Percentiles rank a stretch among this genome's conserved stretches.
phyloP scores from a whole-genome alignment of 2,113 vertebrate genomes.

The Psettodes erumei region DNA sequence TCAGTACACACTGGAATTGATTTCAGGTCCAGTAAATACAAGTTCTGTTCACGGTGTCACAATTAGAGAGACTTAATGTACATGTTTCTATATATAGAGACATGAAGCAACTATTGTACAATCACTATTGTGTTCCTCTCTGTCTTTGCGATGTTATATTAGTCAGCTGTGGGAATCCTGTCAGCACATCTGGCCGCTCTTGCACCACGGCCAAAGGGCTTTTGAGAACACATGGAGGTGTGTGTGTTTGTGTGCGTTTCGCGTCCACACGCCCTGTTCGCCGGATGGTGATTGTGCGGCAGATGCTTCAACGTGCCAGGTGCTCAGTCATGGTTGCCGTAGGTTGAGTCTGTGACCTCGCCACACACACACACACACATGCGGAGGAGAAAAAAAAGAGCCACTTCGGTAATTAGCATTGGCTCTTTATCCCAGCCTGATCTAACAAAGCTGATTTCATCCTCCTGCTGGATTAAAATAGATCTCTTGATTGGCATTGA shows the following conservation, averaged over 20 bases:
- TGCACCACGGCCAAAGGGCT: constrained; percentile 44
- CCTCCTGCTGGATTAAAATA: constrained; percentile 38
- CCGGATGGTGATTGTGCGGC: constrained; percentile 32
- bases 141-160: constrained; percentile 27
- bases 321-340: constrained; percentile 39
- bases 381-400: constrained; percentile 18
- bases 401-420: constrained; percentile 52
- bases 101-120: neutral
- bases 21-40: neutral
- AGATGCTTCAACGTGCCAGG: constrained; percentile 42
- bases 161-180: constrained; percentile 36
- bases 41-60: neutral
- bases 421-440: constrained; percentile 23
- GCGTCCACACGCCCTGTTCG: constrained; percentile 18
- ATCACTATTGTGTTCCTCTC: constrained; percentile 10
- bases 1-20: neutral
- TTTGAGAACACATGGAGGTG: constrained; percentile 19
- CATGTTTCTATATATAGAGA: neutral
- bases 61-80: neutral
- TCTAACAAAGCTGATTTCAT: constrained; percentile 48
- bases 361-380: neutral
- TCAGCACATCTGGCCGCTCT: constrained; percentile 69
- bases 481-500: constrained; percentile 41
- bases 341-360: constrained; percentile 27
- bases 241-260: constrained; percentile 33